Evolutionary conservation across 2,797 vertebrate species (phyloP).

Genomic region (Gallinago stenura): DNA sequence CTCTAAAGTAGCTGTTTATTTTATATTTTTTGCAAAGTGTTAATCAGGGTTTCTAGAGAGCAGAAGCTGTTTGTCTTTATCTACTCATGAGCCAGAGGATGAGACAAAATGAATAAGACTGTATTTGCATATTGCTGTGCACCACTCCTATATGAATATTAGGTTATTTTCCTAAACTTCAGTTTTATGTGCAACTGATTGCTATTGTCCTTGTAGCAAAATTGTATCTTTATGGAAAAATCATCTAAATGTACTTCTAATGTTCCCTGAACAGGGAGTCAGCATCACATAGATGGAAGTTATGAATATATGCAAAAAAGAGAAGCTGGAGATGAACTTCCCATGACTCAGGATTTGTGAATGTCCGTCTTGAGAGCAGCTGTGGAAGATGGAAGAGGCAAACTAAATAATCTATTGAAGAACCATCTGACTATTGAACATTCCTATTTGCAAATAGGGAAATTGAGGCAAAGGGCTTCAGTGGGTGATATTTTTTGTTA

Average conservation of each 20-base stretch:
- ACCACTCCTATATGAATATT: neutral
- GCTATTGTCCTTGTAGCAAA: neutral
- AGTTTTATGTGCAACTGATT: neutral
- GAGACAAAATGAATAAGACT: neutral
- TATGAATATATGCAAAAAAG: neutral
- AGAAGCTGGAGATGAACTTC: neutral
- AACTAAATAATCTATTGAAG: neutral
- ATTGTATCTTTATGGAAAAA: neutral
- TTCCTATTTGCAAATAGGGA: neutral
- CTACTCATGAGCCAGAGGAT: neutral
- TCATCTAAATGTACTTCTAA: neutral
- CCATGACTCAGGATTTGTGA: neutral
- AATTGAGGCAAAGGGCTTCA: neutral
- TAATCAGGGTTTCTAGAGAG: neutral
- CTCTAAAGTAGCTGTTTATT: neutral
- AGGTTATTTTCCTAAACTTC: neutral
- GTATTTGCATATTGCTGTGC: neutral
- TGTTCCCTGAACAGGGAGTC: neutral
- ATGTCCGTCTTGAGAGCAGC: neutral
- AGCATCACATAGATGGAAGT: neutral
- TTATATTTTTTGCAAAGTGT: neutral
- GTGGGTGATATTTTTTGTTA: neutral
- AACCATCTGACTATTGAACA: neutral
- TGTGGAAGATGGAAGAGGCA: neutral
- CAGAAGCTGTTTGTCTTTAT: neutral